Conservation (phyloP, 1,140 invertebrate genomes). For the Hyles euphorbiae region DNA sequence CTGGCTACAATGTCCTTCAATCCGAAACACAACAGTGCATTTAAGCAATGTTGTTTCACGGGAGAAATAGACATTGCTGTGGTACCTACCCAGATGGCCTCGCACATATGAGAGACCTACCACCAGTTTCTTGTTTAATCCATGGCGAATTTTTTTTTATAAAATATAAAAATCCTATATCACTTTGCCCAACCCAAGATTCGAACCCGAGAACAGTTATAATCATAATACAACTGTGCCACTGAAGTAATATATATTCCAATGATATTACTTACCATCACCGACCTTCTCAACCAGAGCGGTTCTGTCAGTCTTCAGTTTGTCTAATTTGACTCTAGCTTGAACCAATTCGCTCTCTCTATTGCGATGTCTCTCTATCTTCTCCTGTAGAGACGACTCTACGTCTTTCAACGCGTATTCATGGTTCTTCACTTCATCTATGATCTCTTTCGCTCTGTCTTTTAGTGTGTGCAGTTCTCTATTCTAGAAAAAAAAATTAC, state of each 20-base stretch:
- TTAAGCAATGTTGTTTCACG: too few relatives aligned
- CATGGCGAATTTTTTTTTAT: too few relatives aligned
- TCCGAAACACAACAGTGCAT: too few relatives aligned
- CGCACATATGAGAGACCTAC: too few relatives aligned
- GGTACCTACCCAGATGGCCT: too few relatives aligned
- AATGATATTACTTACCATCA: constrained; percentile 52
- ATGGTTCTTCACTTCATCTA: constrained; percentile 27
- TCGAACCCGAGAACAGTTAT: too few relatives aligned
- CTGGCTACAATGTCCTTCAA: too few relatives aligned
- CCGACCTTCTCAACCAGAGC: constrained; percentile 64
- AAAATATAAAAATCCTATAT: too few relatives aligned
- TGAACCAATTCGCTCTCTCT: constrained; percentile 64
- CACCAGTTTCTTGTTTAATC: too few relatives aligned
- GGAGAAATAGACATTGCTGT: too few relatives aligned
- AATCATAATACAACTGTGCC: too few relatives aligned
- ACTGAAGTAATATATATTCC: neutral
- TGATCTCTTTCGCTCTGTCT: constrained; percentile 52
- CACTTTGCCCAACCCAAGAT: too few relatives aligned
- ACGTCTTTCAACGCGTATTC: constrained; percentile 70
- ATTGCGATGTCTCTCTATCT: constrained; percentile 58
- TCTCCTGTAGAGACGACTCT: constrained; percentile 63
- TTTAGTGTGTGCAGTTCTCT: constrained; percentile 45
- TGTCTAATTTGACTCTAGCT: constrained; percentile 70
- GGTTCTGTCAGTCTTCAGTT: constrained; percentile 70
- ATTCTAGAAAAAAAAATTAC: constrained; percentile 41